phyloP scores from a whole-genome alignment of 2,797 vertebrate species.

The Carduelis carduelis region DNA sequence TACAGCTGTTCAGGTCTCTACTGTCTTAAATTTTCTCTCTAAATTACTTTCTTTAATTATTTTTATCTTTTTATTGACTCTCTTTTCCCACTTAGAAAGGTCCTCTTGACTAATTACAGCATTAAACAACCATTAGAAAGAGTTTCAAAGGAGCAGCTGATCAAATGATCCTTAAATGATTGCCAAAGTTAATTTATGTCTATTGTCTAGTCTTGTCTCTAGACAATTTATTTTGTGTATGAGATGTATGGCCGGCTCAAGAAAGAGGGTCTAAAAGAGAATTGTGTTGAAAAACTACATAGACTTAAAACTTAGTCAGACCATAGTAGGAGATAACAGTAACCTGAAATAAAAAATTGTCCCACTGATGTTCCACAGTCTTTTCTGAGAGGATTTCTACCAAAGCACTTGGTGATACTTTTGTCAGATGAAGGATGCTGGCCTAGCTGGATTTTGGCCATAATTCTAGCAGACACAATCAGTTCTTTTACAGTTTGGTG shows the following conservation, averaged over 20 bases:
- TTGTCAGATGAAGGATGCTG: not conserved
- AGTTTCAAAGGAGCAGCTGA: not conserved
- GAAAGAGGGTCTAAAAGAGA: not conserved
- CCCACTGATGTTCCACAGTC: not conserved
- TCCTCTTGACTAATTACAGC: not conserved
- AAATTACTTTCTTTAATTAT: not conserved
- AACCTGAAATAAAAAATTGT: not conserved
- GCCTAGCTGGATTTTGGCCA: not conserved
- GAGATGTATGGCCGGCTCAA: not conserved
- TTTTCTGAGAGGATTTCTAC: fast-evolving
- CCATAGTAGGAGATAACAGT: not conserved
- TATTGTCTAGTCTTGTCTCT: not conserved
- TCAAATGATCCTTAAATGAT: not conserved
- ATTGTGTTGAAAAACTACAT: not conserved
- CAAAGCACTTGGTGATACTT: not conserved
- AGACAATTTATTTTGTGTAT: not conserved
- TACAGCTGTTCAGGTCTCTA: not conserved
- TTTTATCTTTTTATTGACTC: not conserved
- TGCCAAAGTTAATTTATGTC: not conserved
- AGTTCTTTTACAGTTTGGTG: not conserved
- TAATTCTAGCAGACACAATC: not conserved
- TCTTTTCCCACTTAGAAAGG: not conserved
- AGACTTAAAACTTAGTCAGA: not conserved
- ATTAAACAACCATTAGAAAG: not conserved
- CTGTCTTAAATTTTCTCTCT: not conserved